Evolutionary conservation across 2,113 vertebrate genomes (phyloP).

Genomic region (Mixornis gularis): DNA sequence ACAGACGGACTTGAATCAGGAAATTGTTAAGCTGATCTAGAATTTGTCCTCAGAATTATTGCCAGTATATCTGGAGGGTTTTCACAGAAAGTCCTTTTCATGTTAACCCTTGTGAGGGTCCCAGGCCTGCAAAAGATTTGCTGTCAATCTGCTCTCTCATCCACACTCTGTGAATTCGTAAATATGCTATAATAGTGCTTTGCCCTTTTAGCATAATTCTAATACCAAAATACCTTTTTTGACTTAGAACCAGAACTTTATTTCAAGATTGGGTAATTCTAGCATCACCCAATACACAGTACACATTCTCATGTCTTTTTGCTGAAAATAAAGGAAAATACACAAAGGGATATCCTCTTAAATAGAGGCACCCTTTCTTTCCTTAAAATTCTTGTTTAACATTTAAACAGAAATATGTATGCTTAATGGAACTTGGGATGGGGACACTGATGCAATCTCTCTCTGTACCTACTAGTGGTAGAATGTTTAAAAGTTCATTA

Average conservation of each 20-base stretch:
- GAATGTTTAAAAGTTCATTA: neutral
- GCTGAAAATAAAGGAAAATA: neutral
- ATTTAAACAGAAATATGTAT: neutral
- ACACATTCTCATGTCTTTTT: neutral
- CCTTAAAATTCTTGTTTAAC: neutral
- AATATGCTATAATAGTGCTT: neutral
- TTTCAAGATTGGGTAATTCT: neutral
- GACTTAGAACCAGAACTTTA: neutral
- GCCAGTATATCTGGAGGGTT: neutral
- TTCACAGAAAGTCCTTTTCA: neutral
- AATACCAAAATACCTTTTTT: neutral
- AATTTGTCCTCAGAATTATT: neutral
- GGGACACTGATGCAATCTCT: neutral
- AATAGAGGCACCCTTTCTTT: accelerated
- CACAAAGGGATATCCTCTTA: neutral
- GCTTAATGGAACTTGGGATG: neutral
- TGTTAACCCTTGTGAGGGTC: neutral
- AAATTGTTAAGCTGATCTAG: neutral
- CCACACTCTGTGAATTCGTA: neutral
- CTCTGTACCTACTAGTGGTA: neutral
- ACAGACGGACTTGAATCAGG: neutral
- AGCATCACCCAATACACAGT: neutral
- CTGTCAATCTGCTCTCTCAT: neutral
- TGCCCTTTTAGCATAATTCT: neutral
- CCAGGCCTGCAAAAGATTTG: neutral